A percentile compares a stretch with the other conserved stretches of the same genome.
Evolutionary conservation across 2,113 vertebrate species (phyloP).

Genomic region (Bucco capensis): DNA sequence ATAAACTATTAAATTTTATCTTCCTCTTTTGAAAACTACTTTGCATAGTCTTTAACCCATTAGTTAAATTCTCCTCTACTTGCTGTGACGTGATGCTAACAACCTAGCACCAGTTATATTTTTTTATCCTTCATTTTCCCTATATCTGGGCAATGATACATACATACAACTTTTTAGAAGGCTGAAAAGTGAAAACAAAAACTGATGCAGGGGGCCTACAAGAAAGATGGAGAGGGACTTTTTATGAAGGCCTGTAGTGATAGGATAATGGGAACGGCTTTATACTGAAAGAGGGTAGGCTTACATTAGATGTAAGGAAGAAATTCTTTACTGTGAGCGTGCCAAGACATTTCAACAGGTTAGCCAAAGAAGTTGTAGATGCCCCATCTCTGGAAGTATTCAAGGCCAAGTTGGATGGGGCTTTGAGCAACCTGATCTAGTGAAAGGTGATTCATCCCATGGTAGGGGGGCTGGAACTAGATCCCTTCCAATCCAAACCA

Average conservation of each 20-base stretch:
- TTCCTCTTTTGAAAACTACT: background rate
- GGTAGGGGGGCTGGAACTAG: background rate
- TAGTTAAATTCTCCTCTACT: background rate
- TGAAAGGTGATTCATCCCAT: background rate
- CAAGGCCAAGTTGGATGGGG: background rate
- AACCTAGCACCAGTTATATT: background rate
- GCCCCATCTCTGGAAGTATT: background rate
- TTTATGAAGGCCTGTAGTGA: background rate
- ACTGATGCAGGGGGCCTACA: background rate
- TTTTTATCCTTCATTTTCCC: background rate
- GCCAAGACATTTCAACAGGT: background rate
- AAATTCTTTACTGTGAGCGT: background rate
- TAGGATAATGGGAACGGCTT: background rate
- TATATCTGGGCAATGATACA: too few species aligned
- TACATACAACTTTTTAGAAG: too few species aligned
- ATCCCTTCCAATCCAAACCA: background rate
- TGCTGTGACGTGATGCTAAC: background rate
- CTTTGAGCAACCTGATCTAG: background rate
- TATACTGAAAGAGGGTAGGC: background rate
- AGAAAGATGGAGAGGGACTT: background rate
- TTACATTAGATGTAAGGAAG: background rate
- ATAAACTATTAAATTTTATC: background rate
- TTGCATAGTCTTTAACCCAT: background rate
- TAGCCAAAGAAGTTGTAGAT: background rate
- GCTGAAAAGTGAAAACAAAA: too few species aligned